Percentiles rank a stretch among this genome's conserved stretches.
Conservation (phyloP, 2,113 vertebrate species). For the Oncorhynchus kisutch region DNA sequence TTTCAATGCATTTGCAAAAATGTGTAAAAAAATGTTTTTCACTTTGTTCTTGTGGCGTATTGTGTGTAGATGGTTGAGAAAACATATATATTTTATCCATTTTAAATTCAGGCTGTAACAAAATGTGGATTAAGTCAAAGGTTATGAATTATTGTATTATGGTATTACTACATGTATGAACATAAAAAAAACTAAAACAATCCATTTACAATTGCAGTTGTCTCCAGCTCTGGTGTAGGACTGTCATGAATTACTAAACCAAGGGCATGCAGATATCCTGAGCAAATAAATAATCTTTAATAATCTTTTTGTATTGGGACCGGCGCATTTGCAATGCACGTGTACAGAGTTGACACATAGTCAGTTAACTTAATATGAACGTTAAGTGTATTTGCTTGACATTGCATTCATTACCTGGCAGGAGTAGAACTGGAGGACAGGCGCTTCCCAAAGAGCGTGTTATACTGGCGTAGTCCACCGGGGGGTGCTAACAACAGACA, state of each 20-base stretch:
- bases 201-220: no score
- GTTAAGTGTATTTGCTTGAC: neutral
- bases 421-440: slow-evolving; percentile 74
- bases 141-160: no score
- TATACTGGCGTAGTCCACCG: slow-evolving; percentile 73
- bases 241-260: neutral
- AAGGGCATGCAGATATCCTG: neutral
- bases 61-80: neutral
- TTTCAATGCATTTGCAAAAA: no score
- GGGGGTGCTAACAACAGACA: slow-evolving; percentile 65
- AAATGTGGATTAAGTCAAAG: neutral
- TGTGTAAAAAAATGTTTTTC: no score
- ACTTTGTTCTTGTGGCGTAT: no score
- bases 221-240: neutral
- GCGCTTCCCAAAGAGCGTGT: slow-evolving; percentile 74
- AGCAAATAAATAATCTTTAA: neutral
- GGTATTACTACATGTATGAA: no score
- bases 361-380: neutral
- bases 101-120: neutral
- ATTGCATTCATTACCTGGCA: slow-evolving; percentile 63
- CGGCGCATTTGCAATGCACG: neutral
- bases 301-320: neutral
- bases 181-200: no score
- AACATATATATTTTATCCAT: neutral
- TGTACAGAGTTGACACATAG: neutral